Base-by-base conservation (phyloP, 2,888 invertebrate genomes). In the Drosophila affinis region DNA sequence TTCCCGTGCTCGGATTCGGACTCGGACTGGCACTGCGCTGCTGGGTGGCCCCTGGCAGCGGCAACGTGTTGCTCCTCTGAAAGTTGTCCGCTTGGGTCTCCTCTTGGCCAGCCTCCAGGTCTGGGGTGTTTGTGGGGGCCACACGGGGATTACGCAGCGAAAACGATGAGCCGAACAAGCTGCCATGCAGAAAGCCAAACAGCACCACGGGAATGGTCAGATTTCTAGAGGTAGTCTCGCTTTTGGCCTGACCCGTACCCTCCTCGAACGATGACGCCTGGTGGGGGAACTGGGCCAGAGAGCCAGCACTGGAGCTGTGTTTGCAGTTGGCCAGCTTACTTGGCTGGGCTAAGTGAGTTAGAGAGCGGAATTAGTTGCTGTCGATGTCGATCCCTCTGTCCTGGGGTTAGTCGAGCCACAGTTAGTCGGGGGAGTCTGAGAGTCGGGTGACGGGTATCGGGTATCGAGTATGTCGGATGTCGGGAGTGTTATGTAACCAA, bases 181-280 rank as follows among this genome's bases (percentile, higher is more conserved):
- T 91, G 39, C 89, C 90, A 61, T 92, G 93, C 76, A 93, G 80
- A 44, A 93, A 90, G 62, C 93, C 93, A 69, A 93, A 93, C 39
- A 93, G 90, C 75, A 93, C 92, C 24, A 93, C 90, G 62, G 93
- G 93, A 77, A 93, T 90, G 57, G 86, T 88, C 34, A 91, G 57
- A 14, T 89, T 76, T 32, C 81, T 88, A 3, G 73, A 49, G 9
- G 24, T 17, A 9, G 32, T 18, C 34, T 34, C 12, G 34, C 34
- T 14, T 5, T 12, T 14, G 12, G 12, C 34, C 34, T 32, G 32
- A 10, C 32, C 9, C 32, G 10, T 10, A 32, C 32, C 67, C 29
- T 69, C 49, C 68, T 56, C 29, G 12, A 45, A 34, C 21, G 44
- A 39, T 12, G 29, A n/a, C 21, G 65, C 71, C 44, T 21, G 57